A percentile compares a stretch with the other conserved stretches of the same genome.
Evolutionary conservation across 2,888 invertebrate species (phyloP).

Genomic region (Hanleya hanleyi): DNA sequence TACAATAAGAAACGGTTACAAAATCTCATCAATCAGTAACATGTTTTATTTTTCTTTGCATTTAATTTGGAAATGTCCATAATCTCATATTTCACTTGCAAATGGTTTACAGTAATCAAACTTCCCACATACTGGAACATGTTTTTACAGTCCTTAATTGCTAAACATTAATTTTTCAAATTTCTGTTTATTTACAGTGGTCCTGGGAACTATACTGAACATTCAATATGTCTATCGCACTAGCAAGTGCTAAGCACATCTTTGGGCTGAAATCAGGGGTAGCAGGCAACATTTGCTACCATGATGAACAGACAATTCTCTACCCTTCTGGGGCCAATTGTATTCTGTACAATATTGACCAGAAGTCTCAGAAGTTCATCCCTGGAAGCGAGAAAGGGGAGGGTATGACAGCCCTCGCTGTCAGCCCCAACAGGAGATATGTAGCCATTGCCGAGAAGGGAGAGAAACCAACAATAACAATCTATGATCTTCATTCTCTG

Average conservation of each 20-base stretch:
- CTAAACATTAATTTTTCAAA: no score
- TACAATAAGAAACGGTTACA: no score
- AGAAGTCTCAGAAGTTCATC: constrained; percentile 74
- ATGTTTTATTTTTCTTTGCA: no score
- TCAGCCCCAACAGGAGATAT: constrained; percentile 73
- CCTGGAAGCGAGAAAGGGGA: constrained; percentile 73
- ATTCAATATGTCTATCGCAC: constrained; percentile 71
- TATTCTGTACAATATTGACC: constrained; percentile 74
- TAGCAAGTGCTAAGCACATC: constrained; percentile 70
- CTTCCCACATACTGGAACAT: no score
- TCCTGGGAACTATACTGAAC: no score
- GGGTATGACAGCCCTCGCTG: constrained; percentile 73
- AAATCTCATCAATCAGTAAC: no score
- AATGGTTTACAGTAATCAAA: no score
- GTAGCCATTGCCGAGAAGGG: constrained; percentile 73
- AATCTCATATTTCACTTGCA: no score
- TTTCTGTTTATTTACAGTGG: no score
- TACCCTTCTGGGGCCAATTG: constrained; percentile 75
- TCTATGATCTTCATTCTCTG: constrained; percentile 74
- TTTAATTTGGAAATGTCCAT: no score
- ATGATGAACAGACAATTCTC: constrained; percentile 74
- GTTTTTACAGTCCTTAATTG: no score
- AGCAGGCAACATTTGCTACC: constrained; percentile 70
- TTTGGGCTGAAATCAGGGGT: constrained; percentile 73
- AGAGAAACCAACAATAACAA: constrained; percentile 73